phyloP scores from a whole-genome alignment of 2,797 vertebrate genomes.

The Syngnathus acus region DNA sequence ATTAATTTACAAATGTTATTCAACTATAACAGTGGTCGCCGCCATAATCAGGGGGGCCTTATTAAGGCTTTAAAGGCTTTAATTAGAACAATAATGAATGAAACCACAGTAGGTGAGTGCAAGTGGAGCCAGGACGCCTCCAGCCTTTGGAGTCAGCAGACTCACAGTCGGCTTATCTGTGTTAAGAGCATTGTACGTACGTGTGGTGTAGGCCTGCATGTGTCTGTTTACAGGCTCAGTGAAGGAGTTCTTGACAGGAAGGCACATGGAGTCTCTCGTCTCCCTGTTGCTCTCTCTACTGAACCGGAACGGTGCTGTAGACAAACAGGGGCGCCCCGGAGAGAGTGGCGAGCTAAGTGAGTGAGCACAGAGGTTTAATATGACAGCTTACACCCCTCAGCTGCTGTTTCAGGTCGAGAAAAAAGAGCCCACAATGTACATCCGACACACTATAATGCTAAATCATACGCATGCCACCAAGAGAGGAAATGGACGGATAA shows the following conservation, averaged over 20 bases:
- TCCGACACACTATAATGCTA: constrained; percentile 29
- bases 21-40: constrained; percentile 49
- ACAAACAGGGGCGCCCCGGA: constrained; percentile 67
- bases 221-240: constrained; percentile 51
- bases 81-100: constrained; percentile 63
- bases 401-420: constrained; percentile 44
- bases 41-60: constrained; percentile 50
- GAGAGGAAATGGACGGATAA: constrained; percentile 21
- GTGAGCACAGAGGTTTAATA: constrained; percentile 66
- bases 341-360: constrained; percentile 62
- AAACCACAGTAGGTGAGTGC: constrained; percentile 54
- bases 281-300: constrained; percentile 68
- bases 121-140: constrained; percentile 36
- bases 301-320: constrained; percentile 68
- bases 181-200: constrained; percentile 22
- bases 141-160: constrained; percentile 39
- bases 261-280: constrained; percentile 59
- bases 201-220: neutral
- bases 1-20: constrained; percentile 62
- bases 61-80: constrained; percentile 58
- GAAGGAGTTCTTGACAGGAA: constrained; percentile 67
- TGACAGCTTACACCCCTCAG: constrained; percentile 62
- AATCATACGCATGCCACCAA: constrained; percentile 28
- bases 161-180: constrained; percentile 27
- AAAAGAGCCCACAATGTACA: constrained; percentile 39